A percentile compares a stretch with the other conserved stretches of the same genome.
phyloP scores from a whole-genome alignment of 1,140 invertebrate genomes.

The Pogonus chalceus region DNA sequence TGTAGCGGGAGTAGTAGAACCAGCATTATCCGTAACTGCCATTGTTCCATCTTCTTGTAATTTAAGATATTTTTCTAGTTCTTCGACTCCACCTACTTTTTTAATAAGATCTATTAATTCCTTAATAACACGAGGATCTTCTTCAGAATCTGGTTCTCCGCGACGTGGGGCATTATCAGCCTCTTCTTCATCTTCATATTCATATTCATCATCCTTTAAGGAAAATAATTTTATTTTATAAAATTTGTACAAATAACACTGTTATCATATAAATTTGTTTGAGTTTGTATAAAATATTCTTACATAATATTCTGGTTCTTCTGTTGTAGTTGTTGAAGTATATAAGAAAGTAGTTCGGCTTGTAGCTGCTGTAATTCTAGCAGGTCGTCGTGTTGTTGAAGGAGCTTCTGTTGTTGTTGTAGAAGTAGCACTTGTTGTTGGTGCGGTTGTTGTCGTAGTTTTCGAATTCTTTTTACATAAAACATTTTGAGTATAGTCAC shows the following conservation, averaged over 20 bases:
- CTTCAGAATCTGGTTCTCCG: conserved; percentile 40
- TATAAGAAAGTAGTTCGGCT: conserved; percentile 29
- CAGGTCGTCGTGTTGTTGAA: conserved; percentile 33
- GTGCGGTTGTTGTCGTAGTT: conserved; percentile 39
- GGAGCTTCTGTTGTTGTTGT: conserved; percentile 38
- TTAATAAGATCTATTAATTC: conserved; percentile 75
- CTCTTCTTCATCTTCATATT: conserved; percentile 47
- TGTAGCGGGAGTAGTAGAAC: conserved; percentile 41
- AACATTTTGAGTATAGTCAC: conserved; percentile 83
- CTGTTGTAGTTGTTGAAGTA: conserved; percentile 29
- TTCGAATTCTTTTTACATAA: conserved; percentile 54
- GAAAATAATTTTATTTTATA: too few relatives aligned
- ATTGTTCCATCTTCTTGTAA: conserved; percentile 40
- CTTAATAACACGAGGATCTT: conserved; percentile 75
- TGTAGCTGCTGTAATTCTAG: conserved; percentile 33
- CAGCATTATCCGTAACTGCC: conserved; percentile 24
- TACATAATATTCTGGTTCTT: conserved; percentile 19
- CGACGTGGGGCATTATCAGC: conserved; percentile 30
- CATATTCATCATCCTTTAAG: too few relatives aligned
- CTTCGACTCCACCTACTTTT: conserved; percentile 73
- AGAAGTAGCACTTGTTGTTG: conserved; percentile 35
- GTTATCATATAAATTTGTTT: too few relatives aligned
- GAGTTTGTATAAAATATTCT: neutral
- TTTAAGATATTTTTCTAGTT: conserved; percentile 66
- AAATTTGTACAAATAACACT: too few relatives aligned